Base-by-base conservation (phyloP, 2,113 vertebrate species). In the Ophiodon elongatus region DNA sequence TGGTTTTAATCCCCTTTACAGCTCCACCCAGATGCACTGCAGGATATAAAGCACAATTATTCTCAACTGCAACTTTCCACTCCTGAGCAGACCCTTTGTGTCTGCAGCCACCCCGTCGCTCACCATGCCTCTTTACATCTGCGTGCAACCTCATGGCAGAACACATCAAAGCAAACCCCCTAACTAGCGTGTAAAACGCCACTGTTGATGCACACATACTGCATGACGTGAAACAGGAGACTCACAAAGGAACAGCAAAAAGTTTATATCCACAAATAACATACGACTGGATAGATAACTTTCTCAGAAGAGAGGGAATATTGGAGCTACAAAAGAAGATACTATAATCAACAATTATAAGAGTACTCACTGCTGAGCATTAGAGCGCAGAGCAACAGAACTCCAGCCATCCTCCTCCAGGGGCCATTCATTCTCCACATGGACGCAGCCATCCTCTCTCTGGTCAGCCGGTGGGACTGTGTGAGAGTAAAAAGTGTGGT, bases 291-390 rank as follows among this genome's bases (percentile, higher is more conserved):
- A 29, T 56, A 8, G 19, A 39, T 23, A 41, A n/a, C 31, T 23
- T 29, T 60, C 25, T 1, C 8, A 29, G 37, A 8, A 56, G 10
- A 59, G 43, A 41, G n/a, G 1, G 13, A 56, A 27, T 25, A 27
- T 8, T 6, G 23, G 47, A 43, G 2, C 8, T 59, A 37, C 8
- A 39, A 81, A 87, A 70, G n/a, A 43, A 59, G 2, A 65, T 9
- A 39, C 15, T 43, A 9, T n/a, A 54, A 70, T 41, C 3, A 39
- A 29, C 57, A 39, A 60, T 8, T 8, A 23, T 5, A 19, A 33
- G n/a, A 59, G 62, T 90, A 95, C 95, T 96, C 90, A 96, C 95
- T 62, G 85, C 85, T 85, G 62, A 95, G 86, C 25, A 95, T 60
- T 1, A 95, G 80, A 60, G 85, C 31, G 41, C 82, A 86, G 64